phyloP scores from a whole-genome alignment of 2,888 invertebrate genomes.

The Tridacna crocea region DNA sequence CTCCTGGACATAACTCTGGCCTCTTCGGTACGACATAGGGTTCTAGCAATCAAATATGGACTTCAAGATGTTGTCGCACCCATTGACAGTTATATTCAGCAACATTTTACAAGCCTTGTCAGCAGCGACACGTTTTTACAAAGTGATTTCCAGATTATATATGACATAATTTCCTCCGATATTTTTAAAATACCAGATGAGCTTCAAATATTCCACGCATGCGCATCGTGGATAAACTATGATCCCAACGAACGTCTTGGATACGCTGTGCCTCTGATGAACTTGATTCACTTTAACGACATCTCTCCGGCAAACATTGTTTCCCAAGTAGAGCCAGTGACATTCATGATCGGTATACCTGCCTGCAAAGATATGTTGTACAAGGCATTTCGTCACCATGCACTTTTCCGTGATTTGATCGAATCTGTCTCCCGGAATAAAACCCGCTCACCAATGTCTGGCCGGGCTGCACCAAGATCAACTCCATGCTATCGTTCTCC shows the following conservation, averaged over 20 bases:
- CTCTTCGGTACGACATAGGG: slow-evolving; percentile 62
- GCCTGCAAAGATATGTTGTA: slow-evolving; percentile 71
- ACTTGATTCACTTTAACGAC: slow-evolving; percentile 67
- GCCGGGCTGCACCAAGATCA: slow-evolving; percentile 1
- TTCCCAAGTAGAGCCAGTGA: slow-evolving; percentile 69
- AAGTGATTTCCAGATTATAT: slow-evolving; percentile 57
- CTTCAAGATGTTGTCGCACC: slow-evolving; percentile 58
- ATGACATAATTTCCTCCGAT: slow-evolving; percentile 68
- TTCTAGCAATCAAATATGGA: slow-evolving; percentile 68
- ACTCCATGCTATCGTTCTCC: neutral
- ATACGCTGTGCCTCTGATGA: slow-evolving; percentile 65
- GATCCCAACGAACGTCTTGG: slow-evolving; percentile 64
- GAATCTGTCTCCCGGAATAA: neutral
- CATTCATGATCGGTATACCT: slow-evolving; percentile 62
- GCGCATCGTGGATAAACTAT: slow-evolving; percentile 74
- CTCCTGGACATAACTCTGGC: slow-evolving; percentile 60
- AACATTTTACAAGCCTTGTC: slow-evolving; percentile 63
- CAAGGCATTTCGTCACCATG: slow-evolving; percentile 70
- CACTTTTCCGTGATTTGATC: slow-evolving; percentile 41
- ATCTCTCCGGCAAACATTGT: slow-evolving; percentile 74
- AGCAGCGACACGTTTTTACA: slow-evolving; percentile 65
- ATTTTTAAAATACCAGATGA: slow-evolving; percentile 63
- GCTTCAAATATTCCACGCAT: slow-evolving; percentile 73
- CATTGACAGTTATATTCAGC: slow-evolving; percentile 63
- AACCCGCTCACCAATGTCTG: neutral